Evolutionary conservation across 2,113 vertebrate genomes (phyloP), one percentile per base, ranked within the genome.

Genomic region (Helogale parvula): DNA sequence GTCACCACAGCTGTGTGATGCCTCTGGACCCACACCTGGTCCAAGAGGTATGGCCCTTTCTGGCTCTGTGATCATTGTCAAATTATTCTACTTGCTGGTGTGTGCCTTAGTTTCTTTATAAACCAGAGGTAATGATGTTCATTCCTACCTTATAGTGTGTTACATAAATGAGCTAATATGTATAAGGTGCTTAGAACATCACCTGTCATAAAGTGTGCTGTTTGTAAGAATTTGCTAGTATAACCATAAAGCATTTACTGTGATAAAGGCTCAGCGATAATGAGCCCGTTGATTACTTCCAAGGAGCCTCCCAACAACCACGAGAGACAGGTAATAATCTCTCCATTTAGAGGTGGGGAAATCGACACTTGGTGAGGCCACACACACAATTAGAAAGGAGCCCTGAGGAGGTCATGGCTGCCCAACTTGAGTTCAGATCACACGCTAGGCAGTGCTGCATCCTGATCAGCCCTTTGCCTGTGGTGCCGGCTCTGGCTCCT

Each of bases 241-340:
- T 77, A 25, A 87, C 27, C 11, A 31, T 65, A 52, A 68, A 57
- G 31, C 33, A 54, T 69, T 83, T 90, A 52, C 47, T 54, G 45
- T 83, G 47, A 41, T 35, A 69, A 0, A 90, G 57, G 45, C 9
- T 82, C 5, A 0, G 5, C 60, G 45, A 94, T 80, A 69, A 93
- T 80, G 33, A 31, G 35, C 54, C 23, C 65, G 27, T 90, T 63
- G 38, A 82, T 65, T 83, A 60, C 66, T 94, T 95, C 68, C 50
- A 41, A 93, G 90, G 54, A 94, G 84, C 71, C 66, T 77, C 60
- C 66, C 12, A 52, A 45, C 38, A 60, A 10, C 52, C n/a, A 25
- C 72, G 11, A 65, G 57, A 90, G 79, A 93, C n/a, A 41, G 16
- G 33, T 29, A 87, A 41, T 29, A 87, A n/a, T 92, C 52, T 98